These are phyloP conservation scores for Caenorhabditis tropicalis DNA, from an alignment of 1,140 invertebrate species.

Conservation along the genomic window DNA sequence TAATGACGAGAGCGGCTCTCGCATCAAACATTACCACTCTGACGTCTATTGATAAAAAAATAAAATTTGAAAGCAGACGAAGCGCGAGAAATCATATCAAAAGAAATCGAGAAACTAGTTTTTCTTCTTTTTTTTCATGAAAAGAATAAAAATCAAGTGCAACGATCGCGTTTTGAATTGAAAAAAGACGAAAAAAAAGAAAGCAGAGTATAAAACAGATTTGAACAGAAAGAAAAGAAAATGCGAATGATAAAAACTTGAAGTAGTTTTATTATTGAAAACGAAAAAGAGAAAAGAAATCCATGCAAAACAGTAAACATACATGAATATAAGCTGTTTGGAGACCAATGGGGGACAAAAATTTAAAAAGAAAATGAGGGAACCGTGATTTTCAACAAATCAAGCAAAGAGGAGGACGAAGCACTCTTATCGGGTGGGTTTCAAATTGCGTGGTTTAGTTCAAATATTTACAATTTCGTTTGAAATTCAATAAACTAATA, in stretches of 20 bases:
- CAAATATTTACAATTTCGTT: conserved; percentile 28
- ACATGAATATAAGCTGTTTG: conserved; percentile 19
- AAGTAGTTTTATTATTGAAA: neutral
- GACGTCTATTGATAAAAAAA: conserved; percentile 3
- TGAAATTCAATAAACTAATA: neutral
- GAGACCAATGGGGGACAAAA: conserved; percentile 31
- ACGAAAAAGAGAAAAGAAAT: neutral
- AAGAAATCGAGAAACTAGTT: conserved; percentile 9
- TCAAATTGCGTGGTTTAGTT: conserved; percentile 5
- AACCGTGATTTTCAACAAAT: conserved; percentile 44
- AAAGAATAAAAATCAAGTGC: neutral
- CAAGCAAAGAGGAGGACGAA: neutral
- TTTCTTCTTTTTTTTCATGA: neutral
- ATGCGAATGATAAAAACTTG: no score
- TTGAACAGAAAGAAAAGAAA: neutral
- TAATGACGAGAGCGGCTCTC: neutral
- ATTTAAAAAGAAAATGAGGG: neutral
- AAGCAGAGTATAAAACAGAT: conserved; percentile 24
- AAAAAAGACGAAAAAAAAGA: neutral
- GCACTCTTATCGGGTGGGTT: neutral
- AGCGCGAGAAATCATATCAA: neutral
- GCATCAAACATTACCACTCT: conserved; percentile 3
- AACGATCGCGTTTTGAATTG: neutral
- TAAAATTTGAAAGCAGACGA: neutral
- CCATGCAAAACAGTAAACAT: conserved; percentile 27